Percentiles rank a stretch among this genome's conserved stretches.
These are phyloP conservation scores for Monochamus alternatus DNA, from an alignment of 2,888 invertebrate species.

Conservation along the genomic window DNA sequence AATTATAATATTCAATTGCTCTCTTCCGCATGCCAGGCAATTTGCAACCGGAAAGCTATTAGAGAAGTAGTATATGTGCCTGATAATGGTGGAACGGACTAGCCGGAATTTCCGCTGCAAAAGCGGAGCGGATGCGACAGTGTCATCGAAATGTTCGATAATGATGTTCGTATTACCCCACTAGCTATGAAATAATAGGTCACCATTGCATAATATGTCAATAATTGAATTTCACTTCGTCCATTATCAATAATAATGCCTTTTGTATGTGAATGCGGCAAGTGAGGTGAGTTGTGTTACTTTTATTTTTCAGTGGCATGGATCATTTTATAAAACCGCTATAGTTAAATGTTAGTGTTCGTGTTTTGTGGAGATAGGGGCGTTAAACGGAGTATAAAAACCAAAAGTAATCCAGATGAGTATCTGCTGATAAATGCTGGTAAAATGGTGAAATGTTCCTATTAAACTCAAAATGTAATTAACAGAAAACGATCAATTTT, in stretches of 20 bases:
- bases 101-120: constrained; percentile 47
- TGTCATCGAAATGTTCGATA: constrained; percentile 47
- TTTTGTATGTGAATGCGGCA: constrained; percentile 25
- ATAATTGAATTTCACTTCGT: constrained; percentile 36
- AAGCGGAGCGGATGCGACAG: constrained; percentile 43
- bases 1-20: constrained; percentile 42
- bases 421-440: constrained; percentile 10
- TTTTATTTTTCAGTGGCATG: background rate
- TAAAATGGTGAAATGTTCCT: background rate
- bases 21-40: constrained; percentile 37
- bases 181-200: constrained; percentile 31
- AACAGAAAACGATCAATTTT: background rate
- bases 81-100: constrained; percentile 38
- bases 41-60: constrained; percentile 46
- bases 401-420: constrained; percentile 19
- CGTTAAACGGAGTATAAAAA: constrained; percentile 8
- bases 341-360: constrained; percentile 11
- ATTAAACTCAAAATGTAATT: constrained; percentile 15
- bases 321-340: constrained; percentile 15
- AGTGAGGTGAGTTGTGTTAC: background rate
- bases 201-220: constrained; percentile 36
- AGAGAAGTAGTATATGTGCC: constrained; percentile 34
- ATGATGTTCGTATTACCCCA: constrained; percentile 30
- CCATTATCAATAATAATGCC: constrained; percentile 30
- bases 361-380: constrained; percentile 15